Percentiles rank a stretch among this genome's conserved stretches.
phyloP scores from a whole-genome alignment of 1,140 invertebrate genomes.

The Triops longicaudatus region DNA sequence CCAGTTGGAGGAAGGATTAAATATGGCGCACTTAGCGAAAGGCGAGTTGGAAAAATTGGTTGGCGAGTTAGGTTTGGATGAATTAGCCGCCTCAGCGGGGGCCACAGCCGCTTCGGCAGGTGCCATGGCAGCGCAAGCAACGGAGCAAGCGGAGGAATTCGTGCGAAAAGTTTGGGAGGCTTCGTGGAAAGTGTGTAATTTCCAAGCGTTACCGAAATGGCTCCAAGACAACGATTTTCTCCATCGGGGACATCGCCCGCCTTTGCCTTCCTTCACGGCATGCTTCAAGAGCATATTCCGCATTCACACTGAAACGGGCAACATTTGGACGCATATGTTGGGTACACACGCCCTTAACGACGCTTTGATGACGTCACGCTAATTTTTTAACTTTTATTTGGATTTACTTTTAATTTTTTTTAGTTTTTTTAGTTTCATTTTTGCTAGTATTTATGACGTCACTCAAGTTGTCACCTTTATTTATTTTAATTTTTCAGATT shows the following conservation, averaged over 20 bases:
- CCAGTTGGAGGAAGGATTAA: conserved; percentile 25
- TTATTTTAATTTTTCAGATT: no score
- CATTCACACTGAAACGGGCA: conserved; percentile 56
- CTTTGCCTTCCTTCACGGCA: conserved; percentile 48
- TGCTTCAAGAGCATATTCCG: conserved; percentile 57
- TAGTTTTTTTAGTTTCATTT: no score
- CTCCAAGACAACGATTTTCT: conserved; percentile 56
- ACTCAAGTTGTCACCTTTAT: no score
- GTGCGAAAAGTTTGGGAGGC: conserved; percentile 42
- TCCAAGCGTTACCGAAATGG: conserved; percentile 48
- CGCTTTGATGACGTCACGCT: no score
- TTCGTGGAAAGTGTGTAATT: conserved; percentile 37
- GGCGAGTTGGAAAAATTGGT: conserved; percentile 3
- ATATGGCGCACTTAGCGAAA: not conserved
- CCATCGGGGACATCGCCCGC: conserved; percentile 50
- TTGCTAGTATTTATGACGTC: no score
- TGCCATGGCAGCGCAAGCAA: conserved; percentile 36
- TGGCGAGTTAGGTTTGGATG: conserved; percentile 1
- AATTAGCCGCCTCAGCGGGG: not conserved
- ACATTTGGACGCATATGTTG: conserved; percentile 59
- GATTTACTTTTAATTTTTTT: no score
- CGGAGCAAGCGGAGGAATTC: conserved; percentile 45
- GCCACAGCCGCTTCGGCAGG: conserved; percentile 5
- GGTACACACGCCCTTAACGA: conserved; percentile 40
- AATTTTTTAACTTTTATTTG: no score